Evolutionary conservation across 1,140 invertebrate species (phyloP).

Genomic region (Parapsyche elsis): DNA sequence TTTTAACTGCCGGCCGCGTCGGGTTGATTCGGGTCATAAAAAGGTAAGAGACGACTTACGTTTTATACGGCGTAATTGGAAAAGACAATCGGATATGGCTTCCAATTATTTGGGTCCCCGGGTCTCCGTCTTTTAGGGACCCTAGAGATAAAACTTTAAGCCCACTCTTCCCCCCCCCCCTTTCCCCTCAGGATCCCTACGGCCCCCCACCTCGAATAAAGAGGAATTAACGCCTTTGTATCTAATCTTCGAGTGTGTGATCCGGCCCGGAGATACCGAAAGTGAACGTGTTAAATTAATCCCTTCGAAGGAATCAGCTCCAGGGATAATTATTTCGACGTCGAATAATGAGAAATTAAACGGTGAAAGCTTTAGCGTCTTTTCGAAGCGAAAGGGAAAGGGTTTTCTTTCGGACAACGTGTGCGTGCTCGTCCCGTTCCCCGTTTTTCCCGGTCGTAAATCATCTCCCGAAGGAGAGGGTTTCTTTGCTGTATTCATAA

Average conservation of each 20-base stretch:
- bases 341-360: slow-evolving; percentile 33
- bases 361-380: not conserved
- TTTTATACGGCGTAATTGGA: slow-evolving; percentile 53
- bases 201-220: slow-evolving; percentile 44
- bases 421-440: not conserved
- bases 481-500: not conserved
- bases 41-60: slow-evolving; percentile 50
- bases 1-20: slow-evolving; percentile 29
- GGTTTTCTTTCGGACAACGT: not conserved
- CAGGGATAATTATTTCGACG: slow-evolving; percentile 32
- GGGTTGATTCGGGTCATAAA: slow-evolving; percentile 46
- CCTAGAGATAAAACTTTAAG: slow-evolving; percentile 53
- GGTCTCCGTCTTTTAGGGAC: slow-evolving; percentile 21
- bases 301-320: not conserved
- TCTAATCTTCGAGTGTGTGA: slow-evolving; percentile 51
- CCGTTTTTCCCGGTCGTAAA: not conserved
- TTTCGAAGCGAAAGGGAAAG: not conserved
- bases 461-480: not conserved
- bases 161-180: slow-evolving; percentile 6
- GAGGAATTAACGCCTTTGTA: slow-evolving; percentile 53
- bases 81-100: slow-evolving; percentile 51
- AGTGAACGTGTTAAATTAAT: slow-evolving; percentile 40
- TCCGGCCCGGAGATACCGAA: slow-evolving; percentile 44
- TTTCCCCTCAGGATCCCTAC: not conserved
- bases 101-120: slow-evolving; percentile 53